A percentile compares a stretch with the other conserved stretches of the same genome.
Evolutionary conservation across 2,888 invertebrate genomes (phyloP).

Genomic region (Drosophila macrospina): DNA sequence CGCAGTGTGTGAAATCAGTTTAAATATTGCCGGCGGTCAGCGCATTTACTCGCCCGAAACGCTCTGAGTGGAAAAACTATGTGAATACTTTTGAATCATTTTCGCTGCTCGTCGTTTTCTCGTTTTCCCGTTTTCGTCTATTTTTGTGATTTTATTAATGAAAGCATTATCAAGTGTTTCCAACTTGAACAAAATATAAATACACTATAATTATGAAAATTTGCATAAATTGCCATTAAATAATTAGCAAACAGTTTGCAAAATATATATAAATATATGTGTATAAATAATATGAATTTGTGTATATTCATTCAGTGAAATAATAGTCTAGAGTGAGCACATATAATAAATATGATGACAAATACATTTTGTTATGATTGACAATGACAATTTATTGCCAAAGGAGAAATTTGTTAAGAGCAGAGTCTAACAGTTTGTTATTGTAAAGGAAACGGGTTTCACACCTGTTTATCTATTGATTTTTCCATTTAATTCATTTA

Average conservation of each 20-base stretch:
- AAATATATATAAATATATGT: too few relatives aligned
- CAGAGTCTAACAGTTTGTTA: background rate
- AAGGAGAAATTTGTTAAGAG: background rate
- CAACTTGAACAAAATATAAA: background rate
- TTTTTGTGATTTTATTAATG: constrained; percentile 43
- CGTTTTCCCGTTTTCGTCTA: constrained; percentile 9
- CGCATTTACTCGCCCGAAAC: constrained; percentile 58
- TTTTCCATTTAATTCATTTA: too few relatives aligned
- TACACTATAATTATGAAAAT: constrained; percentile 1
- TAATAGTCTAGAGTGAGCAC: background rate
- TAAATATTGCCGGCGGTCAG: constrained; percentile 82
- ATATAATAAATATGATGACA: constrained; percentile 14
- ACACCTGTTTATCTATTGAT: too few relatives aligned
- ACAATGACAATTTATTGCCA: background rate
- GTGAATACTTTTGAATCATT: constrained; percentile 27
- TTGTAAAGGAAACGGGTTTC: too few relatives aligned
- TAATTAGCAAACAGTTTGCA: constrained; percentile 21
- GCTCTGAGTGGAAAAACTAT: constrained; percentile 30
- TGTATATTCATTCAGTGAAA: too few relatives aligned
- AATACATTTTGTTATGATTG: constrained; percentile 5
- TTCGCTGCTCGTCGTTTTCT: constrained; percentile 17
- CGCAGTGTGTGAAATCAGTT: constrained; percentile 74
- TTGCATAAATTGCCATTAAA: constrained; percentile 19
- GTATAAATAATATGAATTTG: too few relatives aligned
- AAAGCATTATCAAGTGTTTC: constrained; percentile 11